A percentile compares a stretch with the other conserved stretches of the same genome.
Conservation (phyloP, 2,888 invertebrate genomes). For the Drosophila incognita region DNA sequence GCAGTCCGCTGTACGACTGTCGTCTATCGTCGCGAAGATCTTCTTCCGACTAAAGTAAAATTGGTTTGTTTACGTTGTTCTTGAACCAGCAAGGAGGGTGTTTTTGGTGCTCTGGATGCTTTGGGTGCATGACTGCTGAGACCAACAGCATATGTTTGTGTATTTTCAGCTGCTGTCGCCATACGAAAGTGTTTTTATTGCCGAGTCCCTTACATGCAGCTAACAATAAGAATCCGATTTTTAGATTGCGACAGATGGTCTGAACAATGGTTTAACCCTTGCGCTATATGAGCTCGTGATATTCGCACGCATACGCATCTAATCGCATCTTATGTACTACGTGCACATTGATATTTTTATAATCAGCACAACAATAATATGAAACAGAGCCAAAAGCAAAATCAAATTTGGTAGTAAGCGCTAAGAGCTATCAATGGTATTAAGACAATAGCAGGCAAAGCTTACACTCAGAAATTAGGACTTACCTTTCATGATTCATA, state of each 20-base stretch:
- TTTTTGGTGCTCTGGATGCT: not conserved
- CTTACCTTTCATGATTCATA: not conserved
- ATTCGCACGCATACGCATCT: not conserved
- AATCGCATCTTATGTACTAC: constrained; percentile 1
- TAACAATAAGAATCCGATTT: constrained; percentile 38
- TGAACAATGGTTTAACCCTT: constrained; percentile 20
- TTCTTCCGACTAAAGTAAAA: constrained; percentile 51
- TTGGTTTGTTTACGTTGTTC: constrained; percentile 61
- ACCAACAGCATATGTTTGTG: constrained; percentile 47
- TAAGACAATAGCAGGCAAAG: not conserved
- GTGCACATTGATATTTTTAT: not conserved
- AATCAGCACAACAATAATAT: not conserved
- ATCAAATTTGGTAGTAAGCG: not conserved
- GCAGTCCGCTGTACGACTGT: constrained; percentile 3
- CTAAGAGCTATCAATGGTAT: not conserved
- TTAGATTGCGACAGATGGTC: constrained; percentile 47
- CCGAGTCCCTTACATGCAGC: constrained; percentile 32
- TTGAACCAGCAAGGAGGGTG: constrained; percentile 40
- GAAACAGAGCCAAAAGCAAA: not conserved
- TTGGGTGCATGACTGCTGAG: constrained; percentile 7
- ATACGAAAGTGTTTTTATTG: constrained; percentile 46
- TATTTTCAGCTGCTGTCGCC: constrained; percentile 14
- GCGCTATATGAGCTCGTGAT: not conserved
- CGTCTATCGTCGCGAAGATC: constrained; percentile 59
- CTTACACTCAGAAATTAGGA: not conserved